Evolutionary conservation across 2,888 invertebrate species (phyloP), one percentile per base, ranked within the genome.

Genomic region (Nomada hirtipes): DNA sequence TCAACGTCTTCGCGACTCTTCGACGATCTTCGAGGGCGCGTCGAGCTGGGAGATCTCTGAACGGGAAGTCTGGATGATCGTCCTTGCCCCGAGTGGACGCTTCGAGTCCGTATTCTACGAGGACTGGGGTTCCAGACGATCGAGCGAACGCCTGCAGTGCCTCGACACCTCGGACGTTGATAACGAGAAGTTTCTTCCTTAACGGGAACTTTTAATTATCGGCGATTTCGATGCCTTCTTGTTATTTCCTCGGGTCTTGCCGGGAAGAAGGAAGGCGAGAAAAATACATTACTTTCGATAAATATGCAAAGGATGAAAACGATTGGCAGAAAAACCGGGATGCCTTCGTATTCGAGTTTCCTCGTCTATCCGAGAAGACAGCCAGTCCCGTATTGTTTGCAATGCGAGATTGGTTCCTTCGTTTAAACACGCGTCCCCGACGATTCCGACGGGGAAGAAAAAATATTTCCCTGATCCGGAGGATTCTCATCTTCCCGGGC

Each of bases 1-100:
- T 76, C 83, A 70, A 84, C 86, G 85, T 76, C 73, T 82, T 83
- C 63, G 60, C 78, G 73, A 57, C 50, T 26, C 65, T 71, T 55
- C 57, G 71, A 69, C 26, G 55, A 29, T 61, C 59, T 42, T 76
- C 60, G 76, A 85, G 52, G 26, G 15, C 20, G 26, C 23, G n/a
- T 50, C 57, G 55, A 26, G 23, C 18, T 64, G 36, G 3, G 55
- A 20, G 57, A 9, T 4, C 50, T 55, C 57, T 72, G 70, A 76
- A 79, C 60, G 52, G 61, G 57, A 26, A 7, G 15, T 10, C 44
- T 13, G 23, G 55, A 18, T 36, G 63, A 55, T 60, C 60, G 20
- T 68, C 42, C 44, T n/a, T 23, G 13, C 29, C n/a, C 55, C 76
- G n/a, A 76, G 76, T 63, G 76, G 63, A 61, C 57, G 52, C n/a